Evolutionary conservation across 2,797 vertebrate genomes (phyloP).

Genomic region (Semotilus atromaculatus): DNA sequence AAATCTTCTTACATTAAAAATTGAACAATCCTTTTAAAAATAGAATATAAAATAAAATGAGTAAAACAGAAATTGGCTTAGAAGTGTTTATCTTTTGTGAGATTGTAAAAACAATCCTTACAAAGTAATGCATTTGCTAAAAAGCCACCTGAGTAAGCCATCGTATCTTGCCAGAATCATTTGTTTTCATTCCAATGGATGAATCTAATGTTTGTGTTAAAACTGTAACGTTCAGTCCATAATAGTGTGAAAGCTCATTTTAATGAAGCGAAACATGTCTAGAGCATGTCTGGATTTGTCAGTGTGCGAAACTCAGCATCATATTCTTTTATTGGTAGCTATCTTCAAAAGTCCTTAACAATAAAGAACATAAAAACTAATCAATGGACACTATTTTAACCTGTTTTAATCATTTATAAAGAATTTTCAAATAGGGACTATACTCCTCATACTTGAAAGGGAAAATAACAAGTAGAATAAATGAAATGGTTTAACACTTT

Average conservation of each 20-base stretch:
- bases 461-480: not conserved
- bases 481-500: not conserved
- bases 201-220: not conserved
- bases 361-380: not conserved
- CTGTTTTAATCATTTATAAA: not conserved
- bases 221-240: not conserved
- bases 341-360: not conserved
- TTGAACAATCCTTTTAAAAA: not conserved
- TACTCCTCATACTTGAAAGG: not conserved
- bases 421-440: not conserved
- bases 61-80: not conserved
- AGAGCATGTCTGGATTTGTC: constrained; percentile 23
- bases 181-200: not conserved
- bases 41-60: not conserved
- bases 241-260: not conserved
- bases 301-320: not conserved
- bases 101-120: not conserved
- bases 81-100: not conserved
- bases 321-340: not conserved
- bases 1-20: not conserved
- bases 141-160: not conserved
- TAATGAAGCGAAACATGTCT: not conserved
- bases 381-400: too few relatives aligned
- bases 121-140: not conserved
- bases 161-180: not conserved